These are phyloP conservation scores for Actias luna DNA, from an alignment of 2,888 invertebrate species.

Conservation along the genomic window DNA sequence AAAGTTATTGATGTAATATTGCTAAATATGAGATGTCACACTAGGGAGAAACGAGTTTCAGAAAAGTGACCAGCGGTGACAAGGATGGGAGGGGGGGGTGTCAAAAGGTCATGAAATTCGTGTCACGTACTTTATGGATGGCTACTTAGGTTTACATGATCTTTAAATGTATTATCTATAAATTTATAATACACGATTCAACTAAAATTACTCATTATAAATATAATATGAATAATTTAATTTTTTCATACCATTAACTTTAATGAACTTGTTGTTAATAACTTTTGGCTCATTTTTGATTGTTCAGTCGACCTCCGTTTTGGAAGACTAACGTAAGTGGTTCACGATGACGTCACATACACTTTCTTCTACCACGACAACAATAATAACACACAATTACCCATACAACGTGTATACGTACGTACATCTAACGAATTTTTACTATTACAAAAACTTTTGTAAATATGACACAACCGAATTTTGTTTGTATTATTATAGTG, in stretches of 20 bases:
- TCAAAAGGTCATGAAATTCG: too few species aligned
- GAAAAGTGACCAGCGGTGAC: too few species aligned
- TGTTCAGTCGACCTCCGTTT: constrained; percentile 66
- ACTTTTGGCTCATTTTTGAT: constrained; percentile 56
- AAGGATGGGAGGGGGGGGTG: too few species aligned
- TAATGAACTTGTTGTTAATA: constrained; percentile 49
- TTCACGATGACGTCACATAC: constrained; percentile 18
- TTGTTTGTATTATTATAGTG: constrained; percentile 23
- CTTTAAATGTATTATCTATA: background rate
- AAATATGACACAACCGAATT: constrained; percentile 54
- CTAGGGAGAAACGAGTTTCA: too few species aligned
- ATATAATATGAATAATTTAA: constrained; percentile 27
- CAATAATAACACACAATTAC: constrained; percentile 25
- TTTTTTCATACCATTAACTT: constrained; percentile 46
- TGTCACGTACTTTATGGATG: too few species aligned
- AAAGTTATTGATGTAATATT: too few species aligned
- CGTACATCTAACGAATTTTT: constrained; percentile 3
- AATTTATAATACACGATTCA: background rate
- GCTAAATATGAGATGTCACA: too few species aligned
- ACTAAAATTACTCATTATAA: background rate
- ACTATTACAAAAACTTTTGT: constrained; percentile 5
- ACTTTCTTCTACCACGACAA: constrained; percentile 43
- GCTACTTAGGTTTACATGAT: too few species aligned
- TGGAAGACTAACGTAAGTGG: constrained; percentile 66
- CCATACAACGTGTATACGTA: constrained; percentile 62